phyloP scores from a whole-genome alignment of 2,113 vertebrate species.

The Gracilinanus agilis region DNA sequence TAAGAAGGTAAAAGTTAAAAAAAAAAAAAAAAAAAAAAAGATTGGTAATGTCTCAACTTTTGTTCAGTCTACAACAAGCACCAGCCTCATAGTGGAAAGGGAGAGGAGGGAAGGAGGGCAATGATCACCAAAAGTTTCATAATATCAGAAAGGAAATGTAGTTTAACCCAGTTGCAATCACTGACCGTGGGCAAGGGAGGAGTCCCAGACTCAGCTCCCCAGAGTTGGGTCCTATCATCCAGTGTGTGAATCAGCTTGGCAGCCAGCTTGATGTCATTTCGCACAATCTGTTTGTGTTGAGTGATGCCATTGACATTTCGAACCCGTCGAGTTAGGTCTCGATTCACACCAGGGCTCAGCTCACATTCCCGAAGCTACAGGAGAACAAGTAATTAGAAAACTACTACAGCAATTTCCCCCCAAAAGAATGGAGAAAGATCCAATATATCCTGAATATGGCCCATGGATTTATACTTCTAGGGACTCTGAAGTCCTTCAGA shows the following conservation, averaged over 20 bases:
- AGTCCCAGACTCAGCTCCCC: slow-evolving; percentile 86
- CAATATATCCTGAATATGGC: neutral
- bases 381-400: neutral
- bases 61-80: neutral
- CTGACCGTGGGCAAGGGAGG: slow-evolving; percentile 66
- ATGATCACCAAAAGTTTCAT: neutral
- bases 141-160: neutral
- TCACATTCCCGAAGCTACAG: slow-evolving; percentile 93
- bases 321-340: slow-evolving; percentile 91
- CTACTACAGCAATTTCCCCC: neutral
- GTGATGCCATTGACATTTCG: slow-evolving; percentile 94
- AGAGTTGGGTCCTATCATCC: slow-evolving; percentile 92
- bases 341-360: slow-evolving; percentile 93
- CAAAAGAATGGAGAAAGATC: neutral
- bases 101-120: neutral
- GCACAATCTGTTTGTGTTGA: slow-evolving; percentile 93
- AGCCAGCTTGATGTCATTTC: slow-evolving; percentile 94
- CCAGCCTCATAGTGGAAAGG: rapidly evolving
- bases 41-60: neutral
- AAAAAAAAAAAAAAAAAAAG: neutral
- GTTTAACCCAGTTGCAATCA: slow-evolving; percentile 11
- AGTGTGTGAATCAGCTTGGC: slow-evolving; percentile 93
- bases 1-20: no score
- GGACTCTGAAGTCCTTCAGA: neutral
- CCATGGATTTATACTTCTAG: neutral